These are phyloP conservation scores for Phanerotoma sp. DNA, from an alignment of 2,888 invertebrate genomes.

Conservation along the genomic window DNA sequence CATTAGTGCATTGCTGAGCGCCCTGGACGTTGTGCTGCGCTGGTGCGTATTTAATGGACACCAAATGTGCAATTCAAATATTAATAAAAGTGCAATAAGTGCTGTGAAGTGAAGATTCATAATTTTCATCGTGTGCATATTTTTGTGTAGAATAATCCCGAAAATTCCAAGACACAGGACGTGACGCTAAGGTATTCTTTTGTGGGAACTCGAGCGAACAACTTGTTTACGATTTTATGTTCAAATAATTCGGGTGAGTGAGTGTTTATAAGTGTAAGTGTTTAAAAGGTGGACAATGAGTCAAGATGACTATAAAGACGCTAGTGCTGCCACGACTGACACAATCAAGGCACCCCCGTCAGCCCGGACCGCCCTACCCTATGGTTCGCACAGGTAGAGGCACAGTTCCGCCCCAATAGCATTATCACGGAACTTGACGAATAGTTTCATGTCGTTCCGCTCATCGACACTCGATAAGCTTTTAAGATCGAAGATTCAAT, in stretches of 20 bases:
- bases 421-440: conserved; percentile 36
- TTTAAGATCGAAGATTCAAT: conserved; percentile 28
- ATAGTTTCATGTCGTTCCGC: conserved; percentile 30
- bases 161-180: not conserved
- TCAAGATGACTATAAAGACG: not conserved
- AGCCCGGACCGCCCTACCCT: conserved; percentile 37
- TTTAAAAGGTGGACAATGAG: not conserved
- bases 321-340: not conserved
- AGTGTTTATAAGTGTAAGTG: not conserved
- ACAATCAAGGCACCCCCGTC: conserved; percentile 35
- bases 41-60: too few species aligned
- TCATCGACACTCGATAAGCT: conserved; percentile 32
- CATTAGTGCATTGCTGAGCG: too few species aligned
- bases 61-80: not conserved
- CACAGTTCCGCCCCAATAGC: conserved; percentile 34
- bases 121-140: not conserved
- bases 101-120: not conserved
- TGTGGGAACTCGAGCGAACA: too few species aligned
- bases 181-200: too few species aligned
- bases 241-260: not conserved
- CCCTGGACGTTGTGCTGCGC: too few species aligned
- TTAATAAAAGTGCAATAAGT: not conserved
- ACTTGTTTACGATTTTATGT: too few species aligned
- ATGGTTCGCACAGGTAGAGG: conserved; percentile 43
- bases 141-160: not conserved